Evolutionary conservation across 2,888 invertebrate species (phyloP).

Genomic region (Clanis bilineata): DNA sequence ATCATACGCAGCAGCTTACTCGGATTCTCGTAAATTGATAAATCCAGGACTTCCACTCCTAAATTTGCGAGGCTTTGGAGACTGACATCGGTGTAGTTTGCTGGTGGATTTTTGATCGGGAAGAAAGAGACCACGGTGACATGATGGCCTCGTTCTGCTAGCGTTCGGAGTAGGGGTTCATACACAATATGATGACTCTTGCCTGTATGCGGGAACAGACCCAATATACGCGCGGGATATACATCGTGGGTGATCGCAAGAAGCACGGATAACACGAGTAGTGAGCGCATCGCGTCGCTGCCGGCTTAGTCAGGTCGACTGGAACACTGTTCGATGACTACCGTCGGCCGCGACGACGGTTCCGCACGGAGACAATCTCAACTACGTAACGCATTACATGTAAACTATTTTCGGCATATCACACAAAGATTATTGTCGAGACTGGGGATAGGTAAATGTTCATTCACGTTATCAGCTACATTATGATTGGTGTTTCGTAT

Average conservation of each 20-base stretch:
- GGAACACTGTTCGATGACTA: constrained; percentile 30
- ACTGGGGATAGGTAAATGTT: too few species aligned
- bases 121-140: constrained; percentile 84
- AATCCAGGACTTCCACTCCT: constrained; percentile 60
- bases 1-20: constrained; percentile 42
- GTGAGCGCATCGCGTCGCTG: constrained; percentile 51
- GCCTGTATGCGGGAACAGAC: constrained; percentile 82
- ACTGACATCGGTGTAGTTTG: constrained; percentile 69
- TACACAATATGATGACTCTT: constrained; percentile 85
- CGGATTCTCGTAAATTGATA: constrained; percentile 47
- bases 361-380: too few species aligned
- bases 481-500: too few species aligned
- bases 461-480: too few species aligned
- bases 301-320: constrained; percentile 32
- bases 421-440: too few species aligned
- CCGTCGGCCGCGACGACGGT: too few species aligned
- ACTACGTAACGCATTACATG: too few species aligned
- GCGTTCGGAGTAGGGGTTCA: constrained; percentile 75
- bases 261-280: constrained; percentile 37
- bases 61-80: constrained; percentile 60
- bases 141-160: constrained; percentile 83
- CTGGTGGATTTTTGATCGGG: constrained; percentile 70
- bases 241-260: constrained; percentile 46
- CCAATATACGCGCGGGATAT: constrained; percentile 75
- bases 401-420: too few species aligned